Evolutionary conservation across 2,113 vertebrate species (phyloP), one percentile per base, ranked within the genome.

Genomic region (Sula dactylatra): DNA sequence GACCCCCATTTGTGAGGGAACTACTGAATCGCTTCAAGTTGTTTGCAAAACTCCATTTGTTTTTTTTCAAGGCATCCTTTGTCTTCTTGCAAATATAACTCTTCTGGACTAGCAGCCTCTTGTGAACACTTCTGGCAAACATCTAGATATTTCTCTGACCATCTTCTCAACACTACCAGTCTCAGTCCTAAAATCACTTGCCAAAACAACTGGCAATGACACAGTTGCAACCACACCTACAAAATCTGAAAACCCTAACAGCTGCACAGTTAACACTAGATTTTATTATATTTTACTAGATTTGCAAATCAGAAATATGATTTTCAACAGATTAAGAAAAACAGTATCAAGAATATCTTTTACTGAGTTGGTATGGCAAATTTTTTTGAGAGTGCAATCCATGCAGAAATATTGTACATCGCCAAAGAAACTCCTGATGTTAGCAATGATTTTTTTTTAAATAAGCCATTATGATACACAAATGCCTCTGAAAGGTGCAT

Each of bases 41-140:
- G 16, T 4, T 50, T 50, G 10, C 2, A 22, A 22, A 45, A 65
- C 9, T 19, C 9, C 19, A n/a, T 16, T 20, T 2, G 0, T 45
- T 70, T 61, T 44, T 65, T 18, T 44, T 65, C 21, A 83, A 15
- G 18, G 38, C 5, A 12, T 2, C 2, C 6, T 31, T 26, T 6
- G 4, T 66, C 50, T 72, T 69, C 44, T 38, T 56, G 16, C 29
- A 55, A 86, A 61, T 38, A 2, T 0, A 26, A 18, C 6, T 62
- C 8, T 11, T 25, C 4, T 21, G 27, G 31, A 40, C 11, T 69
- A 74, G 19, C 10, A 86, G 49, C 25, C 54, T 27, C 47, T 31
- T 42, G 8, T 17, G 22, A 58, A 2, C 8, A 16, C 13, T 67
- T 45, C 49, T 24, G 49, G 18, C 47, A 32, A 86, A 22, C 3